Evolutionary conservation across 1,140 invertebrate species (phyloP).

Genomic region (Archivesica marissinica): DNA sequence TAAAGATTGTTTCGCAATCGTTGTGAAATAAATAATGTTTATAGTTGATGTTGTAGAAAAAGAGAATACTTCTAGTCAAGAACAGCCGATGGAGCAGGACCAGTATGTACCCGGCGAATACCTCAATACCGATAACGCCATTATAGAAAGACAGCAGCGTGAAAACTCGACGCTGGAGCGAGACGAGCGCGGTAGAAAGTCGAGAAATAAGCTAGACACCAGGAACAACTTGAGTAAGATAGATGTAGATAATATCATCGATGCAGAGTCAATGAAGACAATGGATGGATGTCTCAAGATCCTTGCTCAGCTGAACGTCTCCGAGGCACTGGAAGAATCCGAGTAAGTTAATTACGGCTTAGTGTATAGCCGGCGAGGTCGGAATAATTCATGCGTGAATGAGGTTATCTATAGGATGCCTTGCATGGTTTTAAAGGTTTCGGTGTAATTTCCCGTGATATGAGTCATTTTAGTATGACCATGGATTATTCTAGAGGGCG

Average conservation of each 20-base stretch:
- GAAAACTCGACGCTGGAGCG: not conserved
- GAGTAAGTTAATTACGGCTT: slow-evolving; percentile 80
- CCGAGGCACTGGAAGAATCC: slow-evolving; percentile 76
- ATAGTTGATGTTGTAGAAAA: slow-evolving; percentile 37
- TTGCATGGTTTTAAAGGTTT: too few species aligned
- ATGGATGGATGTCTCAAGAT: slow-evolving; percentile 80
- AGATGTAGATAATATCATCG: slow-evolving; percentile 73
- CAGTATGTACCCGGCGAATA: not conserved
- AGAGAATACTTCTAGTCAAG: slow-evolving; percentile 48
- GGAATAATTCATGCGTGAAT: too few species aligned
- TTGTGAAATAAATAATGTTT: too few species aligned
- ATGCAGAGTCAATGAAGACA: slow-evolving; percentile 72
- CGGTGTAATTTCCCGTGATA: too few species aligned
- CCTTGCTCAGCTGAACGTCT: slow-evolving; percentile 75
- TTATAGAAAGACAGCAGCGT: not conserved
- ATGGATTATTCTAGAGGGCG: too few species aligned
- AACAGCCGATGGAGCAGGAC: slow-evolving; percentile 40
- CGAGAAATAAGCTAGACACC: slow-evolving; percentile 36
- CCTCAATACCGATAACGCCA: not conserved
- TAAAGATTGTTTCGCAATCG: too few species aligned
- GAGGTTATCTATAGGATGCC: too few species aligned
- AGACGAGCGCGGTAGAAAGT: not conserved
- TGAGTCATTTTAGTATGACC: too few species aligned
- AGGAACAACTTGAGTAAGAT: slow-evolving; percentile 53
- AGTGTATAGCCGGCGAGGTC: too few species aligned